Conservation (phyloP, 2,888 invertebrate species). For the Corbicula japonica region DNA sequence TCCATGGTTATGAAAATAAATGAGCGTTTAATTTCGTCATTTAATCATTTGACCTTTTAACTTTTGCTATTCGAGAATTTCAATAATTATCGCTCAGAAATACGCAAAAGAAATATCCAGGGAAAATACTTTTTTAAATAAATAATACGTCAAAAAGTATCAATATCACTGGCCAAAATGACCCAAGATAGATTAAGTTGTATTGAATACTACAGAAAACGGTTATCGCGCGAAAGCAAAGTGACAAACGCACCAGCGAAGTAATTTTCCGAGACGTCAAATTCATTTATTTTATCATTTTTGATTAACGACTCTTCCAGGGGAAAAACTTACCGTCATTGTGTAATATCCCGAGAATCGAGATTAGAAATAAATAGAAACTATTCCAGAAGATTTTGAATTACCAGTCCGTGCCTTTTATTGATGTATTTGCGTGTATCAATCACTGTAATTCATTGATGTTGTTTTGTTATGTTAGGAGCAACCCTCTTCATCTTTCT, state of each 20-base stretch:
- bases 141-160: too few relatives aligned
- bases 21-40: too few relatives aligned
- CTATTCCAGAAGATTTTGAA: background rate
- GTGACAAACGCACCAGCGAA: conserved; percentile 26
- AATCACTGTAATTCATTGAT: conserved; percentile 1
- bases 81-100: too few relatives aligned
- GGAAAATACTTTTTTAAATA: too few relatives aligned
- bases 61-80: too few relatives aligned
- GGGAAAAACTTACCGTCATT: background rate
- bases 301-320: conserved; percentile 34
- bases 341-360: conserved; percentile 13
- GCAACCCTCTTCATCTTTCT: background rate
- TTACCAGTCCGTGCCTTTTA: background rate
- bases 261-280: conserved; percentile 37
- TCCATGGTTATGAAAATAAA: too few relatives aligned
- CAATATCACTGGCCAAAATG: background rate
- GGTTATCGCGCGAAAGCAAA: conserved; percentile 12
- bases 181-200: conserved; percentile 16
- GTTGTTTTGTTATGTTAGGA: background rate
- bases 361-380: background rate
- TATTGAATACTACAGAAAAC: conserved; percentile 11
- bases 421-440: background rate
- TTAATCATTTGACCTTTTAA: too few relatives aligned
- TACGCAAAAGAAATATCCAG: too few relatives aligned
- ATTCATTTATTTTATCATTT: conserved; percentile 44